Conservation (phyloP, 2,113 vertebrate species). For the Scytalopus superciliaris region DNA sequence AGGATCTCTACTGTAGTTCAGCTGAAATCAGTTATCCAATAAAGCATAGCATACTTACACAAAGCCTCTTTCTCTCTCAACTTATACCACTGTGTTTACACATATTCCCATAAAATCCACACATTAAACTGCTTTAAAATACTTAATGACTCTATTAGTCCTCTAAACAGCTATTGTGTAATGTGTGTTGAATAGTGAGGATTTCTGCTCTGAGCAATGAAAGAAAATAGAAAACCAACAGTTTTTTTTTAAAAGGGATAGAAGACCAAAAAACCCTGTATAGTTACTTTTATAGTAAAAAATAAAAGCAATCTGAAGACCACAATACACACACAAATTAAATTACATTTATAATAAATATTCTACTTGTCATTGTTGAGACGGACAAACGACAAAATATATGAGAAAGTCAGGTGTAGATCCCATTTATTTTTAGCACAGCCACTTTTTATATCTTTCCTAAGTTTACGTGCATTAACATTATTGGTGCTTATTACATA, state of each 20-base stretch:
- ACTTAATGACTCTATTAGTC: not conserved
- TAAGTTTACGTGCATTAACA: no score
- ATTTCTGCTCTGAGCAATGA: not conserved
- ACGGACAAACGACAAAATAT: no score
- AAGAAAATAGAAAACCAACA: not conserved
- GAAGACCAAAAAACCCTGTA: rapidly evolving
- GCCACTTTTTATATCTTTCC: no score
- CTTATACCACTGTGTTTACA: not conserved
- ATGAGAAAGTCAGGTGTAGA: no score
- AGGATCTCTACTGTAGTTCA: not conserved
- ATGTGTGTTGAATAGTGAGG: not conserved
- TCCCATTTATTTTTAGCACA: no score
- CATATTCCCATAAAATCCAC: not conserved
- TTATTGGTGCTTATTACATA: no score
- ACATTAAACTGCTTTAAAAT: not conserved
- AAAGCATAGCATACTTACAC: not conserved
- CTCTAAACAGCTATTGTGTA: not conserved
- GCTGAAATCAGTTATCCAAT: not conserved
- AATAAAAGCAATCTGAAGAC: not conserved
- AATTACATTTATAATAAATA: not conserved
- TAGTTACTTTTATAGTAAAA: not conserved
- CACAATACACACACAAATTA: not conserved
- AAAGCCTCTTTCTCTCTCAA: not conserved
- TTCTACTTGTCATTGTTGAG: no score
- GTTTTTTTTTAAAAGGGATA: not conserved